phyloP scores from a whole-genome alignment of 2,888 invertebrate species.

The Hyposoter didymator region DNA sequence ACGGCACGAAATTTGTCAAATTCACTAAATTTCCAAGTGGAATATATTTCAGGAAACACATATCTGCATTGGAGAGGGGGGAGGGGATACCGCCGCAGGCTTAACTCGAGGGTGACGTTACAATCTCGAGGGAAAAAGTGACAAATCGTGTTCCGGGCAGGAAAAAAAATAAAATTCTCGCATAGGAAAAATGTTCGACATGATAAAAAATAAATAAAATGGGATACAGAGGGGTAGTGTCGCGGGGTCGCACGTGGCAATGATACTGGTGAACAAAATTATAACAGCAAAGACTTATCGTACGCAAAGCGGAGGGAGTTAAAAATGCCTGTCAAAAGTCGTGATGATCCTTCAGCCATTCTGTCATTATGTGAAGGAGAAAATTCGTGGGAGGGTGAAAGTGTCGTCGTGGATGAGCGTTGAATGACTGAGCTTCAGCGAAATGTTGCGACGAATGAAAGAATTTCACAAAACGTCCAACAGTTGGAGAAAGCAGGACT shows the following conservation, averaged over 20 bases:
- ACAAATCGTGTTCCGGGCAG: neutral
- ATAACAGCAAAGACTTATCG: neutral
- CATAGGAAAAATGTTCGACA: conserved; percentile 2
- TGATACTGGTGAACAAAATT: neutral
- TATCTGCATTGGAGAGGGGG: neutral
- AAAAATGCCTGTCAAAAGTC: neutral
- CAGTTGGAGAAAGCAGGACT: neutral
- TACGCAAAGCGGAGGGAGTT: neutral
- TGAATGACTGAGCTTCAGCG: neutral
- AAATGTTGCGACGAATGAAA: neutral
- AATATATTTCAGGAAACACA: conserved; percentile 9
- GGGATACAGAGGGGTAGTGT: neutral
- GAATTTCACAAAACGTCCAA: neutral
- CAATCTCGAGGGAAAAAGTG: conserved; percentile 24
- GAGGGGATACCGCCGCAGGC: neutral
- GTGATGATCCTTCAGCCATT: neutral
- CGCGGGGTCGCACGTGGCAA: neutral
- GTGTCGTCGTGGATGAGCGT: neutral
- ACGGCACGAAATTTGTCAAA: neutral
- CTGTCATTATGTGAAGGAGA: neutral
- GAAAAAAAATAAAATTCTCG: conserved; percentile 3
- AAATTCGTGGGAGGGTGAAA: neutral
- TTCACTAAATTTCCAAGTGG: neutral
- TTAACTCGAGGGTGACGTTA: conserved; percentile 9
- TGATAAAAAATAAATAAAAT: conserved; percentile 14